Percentiles rank a stretch among this genome's conserved stretches.
Evolutionary conservation across 2,888 invertebrate species (phyloP).

Genomic region (Ormyrus rosae): DNA sequence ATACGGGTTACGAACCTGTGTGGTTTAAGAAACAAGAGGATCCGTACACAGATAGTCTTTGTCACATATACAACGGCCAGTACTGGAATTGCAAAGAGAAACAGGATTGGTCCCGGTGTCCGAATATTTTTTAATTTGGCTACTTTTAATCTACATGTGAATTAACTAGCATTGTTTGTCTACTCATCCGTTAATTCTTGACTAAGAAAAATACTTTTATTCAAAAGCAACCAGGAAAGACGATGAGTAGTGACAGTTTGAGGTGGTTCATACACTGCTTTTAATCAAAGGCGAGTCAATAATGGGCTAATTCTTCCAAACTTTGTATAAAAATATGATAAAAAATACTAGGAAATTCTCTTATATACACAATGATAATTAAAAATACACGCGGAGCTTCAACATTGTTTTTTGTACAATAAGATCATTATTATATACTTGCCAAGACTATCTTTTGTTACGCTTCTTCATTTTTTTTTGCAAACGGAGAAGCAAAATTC

Average conservation of each 20-base stretch:
- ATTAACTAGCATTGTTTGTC: constrained; percentile 43
- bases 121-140: constrained; percentile 86
- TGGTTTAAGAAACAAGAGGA: constrained; percentile 95
- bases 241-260: constrained; percentile 3
- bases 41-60: constrained; percentile 81
- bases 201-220: constrained; percentile 11
- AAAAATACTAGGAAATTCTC: constrained; percentile 41
- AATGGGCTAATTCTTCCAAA: constrained; percentile 55
- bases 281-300: constrained; percentile 53
- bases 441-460: constrained; percentile 50
- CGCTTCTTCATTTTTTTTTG: constrained; percentile 30
- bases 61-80: constrained; percentile 90
- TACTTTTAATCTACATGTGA: constrained; percentile 38
- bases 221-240: constrained; percentile 15
- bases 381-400: constrained; percentile 46
- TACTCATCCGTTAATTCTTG: constrained; percentile 24
- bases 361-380: constrained; percentile 36
- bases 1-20: constrained; percentile 85
- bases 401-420: constrained; percentile 51
- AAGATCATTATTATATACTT: constrained; percentile 48
- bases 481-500: constrained; percentile 45
- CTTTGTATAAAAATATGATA: constrained; percentile 46
- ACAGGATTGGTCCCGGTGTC: constrained; percentile 93
- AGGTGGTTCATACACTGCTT: constrained; percentile 36
- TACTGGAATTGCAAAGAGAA: constrained; percentile 96